phyloP scores from a whole-genome alignment of 1,140 invertebrate species.

The Nebria ingens region DNA sequence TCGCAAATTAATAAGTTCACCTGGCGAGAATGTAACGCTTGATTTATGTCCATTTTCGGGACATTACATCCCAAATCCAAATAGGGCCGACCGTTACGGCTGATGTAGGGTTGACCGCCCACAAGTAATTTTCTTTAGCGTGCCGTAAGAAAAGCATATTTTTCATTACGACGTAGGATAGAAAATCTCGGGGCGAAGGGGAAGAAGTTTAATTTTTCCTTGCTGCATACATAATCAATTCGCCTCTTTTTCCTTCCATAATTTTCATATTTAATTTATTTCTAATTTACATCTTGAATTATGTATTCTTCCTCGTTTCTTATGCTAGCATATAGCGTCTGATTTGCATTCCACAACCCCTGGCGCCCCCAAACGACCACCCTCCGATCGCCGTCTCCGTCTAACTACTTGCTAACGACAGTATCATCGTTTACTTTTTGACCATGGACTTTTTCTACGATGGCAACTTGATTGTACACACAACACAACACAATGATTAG shows the following conservation, averaged over 20 bases:
- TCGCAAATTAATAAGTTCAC: too few species aligned
- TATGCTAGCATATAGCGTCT: slow-evolving; percentile 30
- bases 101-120: slow-evolving; percentile 6
- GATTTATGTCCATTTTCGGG: too few species aligned
- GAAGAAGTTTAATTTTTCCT: slow-evolving; percentile 36
- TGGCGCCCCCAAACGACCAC: neutral
- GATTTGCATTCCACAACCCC: slow-evolving; percentile 9
- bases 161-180: too few species aligned
- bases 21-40: too few species aligned
- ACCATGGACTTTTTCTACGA: neutral
- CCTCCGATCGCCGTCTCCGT: neutral
- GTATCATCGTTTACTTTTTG: slow-evolving; percentile 4
- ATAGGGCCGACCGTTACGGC: neutral
- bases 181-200: too few species aligned
- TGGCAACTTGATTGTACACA: too few species aligned
- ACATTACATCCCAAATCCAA: too few species aligned
- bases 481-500: too few species aligned
- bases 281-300: slow-evolving; percentile 38
- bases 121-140: slow-evolving; percentile 20
- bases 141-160: slow-evolving; percentile 28
- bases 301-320: slow-evolving; percentile 31
- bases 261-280: slow-evolving; percentile 40
- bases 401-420: neutral
- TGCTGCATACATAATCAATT: slow-evolving; percentile 38
- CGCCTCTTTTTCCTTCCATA: slow-evolving; percentile 31